Conservation (phyloP, 2,888 invertebrate genomes). For the Andrena bicolor region DNA sequence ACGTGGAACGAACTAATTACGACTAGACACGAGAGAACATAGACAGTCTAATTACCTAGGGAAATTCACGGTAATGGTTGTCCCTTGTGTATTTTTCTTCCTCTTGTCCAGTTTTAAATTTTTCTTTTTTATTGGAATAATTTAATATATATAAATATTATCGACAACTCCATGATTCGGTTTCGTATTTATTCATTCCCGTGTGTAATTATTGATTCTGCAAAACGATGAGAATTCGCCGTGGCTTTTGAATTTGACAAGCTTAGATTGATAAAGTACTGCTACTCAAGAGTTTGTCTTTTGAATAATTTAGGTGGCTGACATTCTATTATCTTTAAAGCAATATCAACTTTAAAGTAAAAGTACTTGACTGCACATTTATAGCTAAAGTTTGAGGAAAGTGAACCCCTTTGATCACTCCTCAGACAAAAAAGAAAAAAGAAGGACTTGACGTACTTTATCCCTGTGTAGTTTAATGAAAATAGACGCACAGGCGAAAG, state of each 20-base stretch:
- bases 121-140: background rate
- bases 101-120: too few species aligned
- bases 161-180: background rate
- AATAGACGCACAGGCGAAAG: background rate
- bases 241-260: constrained; percentile 5
- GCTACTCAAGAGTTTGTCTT: background rate
- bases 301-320: constrained; percentile 16
- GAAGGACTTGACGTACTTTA: background rate
- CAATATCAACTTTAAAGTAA: constrained; percentile 8
- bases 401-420: background rate
- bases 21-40: background rate
- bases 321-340: background rate
- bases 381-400: background rate
- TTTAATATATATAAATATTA: background rate
- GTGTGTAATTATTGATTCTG: too few species aligned
- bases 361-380: background rate
- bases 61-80: background rate
- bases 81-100: too few species aligned
- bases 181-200: constrained; percentile 1
- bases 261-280: constrained; percentile 20
- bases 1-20: background rate
- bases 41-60: background rate
- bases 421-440: background rate
- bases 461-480: background rate
- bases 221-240: constrained; percentile 3